Evolutionary conservation across 2,113 vertebrate species (phyloP), one percentile per base, ranked within the genome.

Genomic region (Megaleporinus macrocephalus): DNA sequence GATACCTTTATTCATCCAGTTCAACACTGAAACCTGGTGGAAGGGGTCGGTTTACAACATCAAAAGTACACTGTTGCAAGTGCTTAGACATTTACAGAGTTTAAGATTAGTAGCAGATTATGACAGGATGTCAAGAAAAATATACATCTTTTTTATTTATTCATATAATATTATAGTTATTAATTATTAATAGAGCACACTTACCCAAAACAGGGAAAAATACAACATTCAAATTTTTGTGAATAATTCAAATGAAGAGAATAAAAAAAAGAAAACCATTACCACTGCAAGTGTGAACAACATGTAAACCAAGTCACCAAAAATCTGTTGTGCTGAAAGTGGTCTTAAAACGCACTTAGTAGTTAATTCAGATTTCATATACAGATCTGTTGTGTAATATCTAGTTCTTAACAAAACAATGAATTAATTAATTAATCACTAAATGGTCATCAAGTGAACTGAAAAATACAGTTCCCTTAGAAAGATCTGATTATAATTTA

Each of bases 1-100:
- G 24, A 41, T 27, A 61, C 9, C 29, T 79, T 79, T 70, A 79
- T 79, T 70, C 2, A 70, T 57, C 18, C 51, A 73, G 65, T 26
- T 27, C n/a, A 51, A 77, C 55, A 77, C 65, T 76, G 65, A 44
- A 51, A 18, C 49, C 62, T 59, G 13, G 12, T 80, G 72, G 68
- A 84, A 77, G 47, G 26, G 10, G 30, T 24, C 62, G 51, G 26
- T 59, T 36, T 62, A 20, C 49, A 69, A 44, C 30, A 27, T 44
- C 24, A 75, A 13, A 55, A 76, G 16, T 33, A 20, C 20, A 81
- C 18, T 10, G 41, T 27, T 24, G 57, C 33, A 26, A 74, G 12
- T 47, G 36, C 16, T 27, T 51, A 65, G 14, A 78, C 63, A 55
- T 55, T 68, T 66, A 36, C 33, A 78, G 79, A 26, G 73, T 75